Percentiles rank a stretch among this genome's conserved stretches.
phyloP scores from a whole-genome alignment of 2,113 vertebrate genomes.

The Lagopus muta region DNA sequence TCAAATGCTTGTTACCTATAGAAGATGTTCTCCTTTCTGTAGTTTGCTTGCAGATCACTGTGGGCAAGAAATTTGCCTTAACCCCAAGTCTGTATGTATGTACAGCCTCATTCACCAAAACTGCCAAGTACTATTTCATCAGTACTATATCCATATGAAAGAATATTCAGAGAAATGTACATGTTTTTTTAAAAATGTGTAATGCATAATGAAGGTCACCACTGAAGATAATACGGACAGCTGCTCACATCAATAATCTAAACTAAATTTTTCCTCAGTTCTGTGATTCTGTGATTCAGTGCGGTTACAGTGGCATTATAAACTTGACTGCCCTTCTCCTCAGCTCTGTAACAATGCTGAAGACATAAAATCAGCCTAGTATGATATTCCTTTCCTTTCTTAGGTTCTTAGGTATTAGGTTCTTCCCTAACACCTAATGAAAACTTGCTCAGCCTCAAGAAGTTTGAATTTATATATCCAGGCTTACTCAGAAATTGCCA shows the following conservation, averaged over 20 bases:
- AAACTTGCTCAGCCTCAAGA: background rate
- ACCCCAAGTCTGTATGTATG: background rate
- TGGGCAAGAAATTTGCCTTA: background rate
- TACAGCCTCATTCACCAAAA: background rate
- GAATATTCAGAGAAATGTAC: background rate
- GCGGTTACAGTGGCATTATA: background rate
- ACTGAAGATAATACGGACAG: background rate
- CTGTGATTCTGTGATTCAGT: background rate
- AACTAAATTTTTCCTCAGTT: background rate
- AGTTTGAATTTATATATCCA: background rate
- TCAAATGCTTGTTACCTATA: background rate
- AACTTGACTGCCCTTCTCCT: background rate
- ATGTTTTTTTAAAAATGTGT: background rate
- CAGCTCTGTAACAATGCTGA: background rate
- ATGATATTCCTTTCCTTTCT: background rate
- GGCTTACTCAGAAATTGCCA: background rate
- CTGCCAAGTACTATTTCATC: background rate
- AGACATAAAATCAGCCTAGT: background rate
- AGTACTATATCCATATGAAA: background rate
- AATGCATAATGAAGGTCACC: background rate
- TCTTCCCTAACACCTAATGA: background rate
- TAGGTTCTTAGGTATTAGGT: background rate
- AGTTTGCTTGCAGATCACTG: background rate
- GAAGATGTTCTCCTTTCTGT: background rate
- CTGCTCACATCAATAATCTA: background rate